Evolutionary conservation across 1,140 invertebrate genomes (phyloP), one percentile per base, ranked within the genome.

Genomic region (Tetragnatha versicolor): DNA sequence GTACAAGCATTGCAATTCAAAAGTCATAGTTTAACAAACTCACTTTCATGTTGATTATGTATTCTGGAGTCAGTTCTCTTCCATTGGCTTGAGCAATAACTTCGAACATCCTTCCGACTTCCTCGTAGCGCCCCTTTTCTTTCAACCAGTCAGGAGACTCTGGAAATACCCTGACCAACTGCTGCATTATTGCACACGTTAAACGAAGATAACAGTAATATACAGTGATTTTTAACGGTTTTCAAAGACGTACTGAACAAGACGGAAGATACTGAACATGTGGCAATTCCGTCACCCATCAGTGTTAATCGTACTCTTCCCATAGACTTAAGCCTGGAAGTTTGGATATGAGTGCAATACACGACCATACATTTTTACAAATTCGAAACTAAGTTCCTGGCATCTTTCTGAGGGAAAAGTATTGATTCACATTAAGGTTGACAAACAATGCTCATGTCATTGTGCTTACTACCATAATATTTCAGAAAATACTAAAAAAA

Each of bases 141-240:
- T 79, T 68, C 47, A 81, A 42, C 77, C 79, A 80, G 29, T 68
- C 76, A 37, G 80, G 65, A 29, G 81, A 82, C 69, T 82, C 81
- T n/a, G 93, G 92, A 68, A 82, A 79, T 47, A 79, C 63, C 80
- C 80, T 82, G 47, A 75, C 70, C 69, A 80, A 79, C 69, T 76
- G 35, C 77, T 81, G 53, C 33, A 79, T 78, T 80, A 75, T 81
- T 75, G 68, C 68, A 68, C 53, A 77, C 42, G 73, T 60, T 77
- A 7, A 29, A 65, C 9, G 37, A 1, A 49, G 10, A 55, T 1
- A 55, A 61, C 12, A 10, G 12, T 33, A 5, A 10, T 22, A 22
- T 20, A 20, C 22, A 53, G 7, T 20, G 49, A 22, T 53, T 53
- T 53, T 20, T 22, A 53, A 20, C 9, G 9, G 22, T 53, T 53